Evolutionary conservation across 2,797 vertebrate species (phyloP).

Genomic region (Cossypha heuglini): DNA sequence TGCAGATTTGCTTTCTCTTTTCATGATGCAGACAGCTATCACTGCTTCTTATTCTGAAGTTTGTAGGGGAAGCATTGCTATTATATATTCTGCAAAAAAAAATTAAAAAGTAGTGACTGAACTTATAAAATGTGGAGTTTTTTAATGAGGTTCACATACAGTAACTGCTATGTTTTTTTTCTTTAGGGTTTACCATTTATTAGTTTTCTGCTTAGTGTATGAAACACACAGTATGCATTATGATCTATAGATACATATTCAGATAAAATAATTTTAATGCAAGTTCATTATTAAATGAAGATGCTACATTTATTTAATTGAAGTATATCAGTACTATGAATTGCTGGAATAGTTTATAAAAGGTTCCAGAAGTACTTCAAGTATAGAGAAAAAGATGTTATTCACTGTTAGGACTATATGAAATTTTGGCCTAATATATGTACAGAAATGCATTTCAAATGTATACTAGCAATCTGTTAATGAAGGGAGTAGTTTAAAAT

Average conservation of each 20-base stretch:
- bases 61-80: background rate
- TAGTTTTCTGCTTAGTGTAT: background rate
- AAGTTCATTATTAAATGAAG: background rate
- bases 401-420: background rate
- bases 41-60: background rate
- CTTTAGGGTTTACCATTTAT: background rate
- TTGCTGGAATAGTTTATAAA: background rate
- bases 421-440: background rate
- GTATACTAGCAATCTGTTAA: background rate
- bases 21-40: background rate
- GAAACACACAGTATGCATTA: background rate
- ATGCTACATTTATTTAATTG: background rate
- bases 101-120: background rate
- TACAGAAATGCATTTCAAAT: background rate
- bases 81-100: background rate
- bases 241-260: background rate
- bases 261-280: background rate
- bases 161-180: background rate
- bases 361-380: background rate
- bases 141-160: background rate
- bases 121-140: rapidly evolving
- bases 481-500: background rate
- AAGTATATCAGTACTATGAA: background rate
- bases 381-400: background rate
- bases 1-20: background rate